These are phyloP conservation scores for Venustoraphidia nigricollis DNA, from an alignment of 2,888 invertebrate genomes.

Conservation along the genomic window DNA sequence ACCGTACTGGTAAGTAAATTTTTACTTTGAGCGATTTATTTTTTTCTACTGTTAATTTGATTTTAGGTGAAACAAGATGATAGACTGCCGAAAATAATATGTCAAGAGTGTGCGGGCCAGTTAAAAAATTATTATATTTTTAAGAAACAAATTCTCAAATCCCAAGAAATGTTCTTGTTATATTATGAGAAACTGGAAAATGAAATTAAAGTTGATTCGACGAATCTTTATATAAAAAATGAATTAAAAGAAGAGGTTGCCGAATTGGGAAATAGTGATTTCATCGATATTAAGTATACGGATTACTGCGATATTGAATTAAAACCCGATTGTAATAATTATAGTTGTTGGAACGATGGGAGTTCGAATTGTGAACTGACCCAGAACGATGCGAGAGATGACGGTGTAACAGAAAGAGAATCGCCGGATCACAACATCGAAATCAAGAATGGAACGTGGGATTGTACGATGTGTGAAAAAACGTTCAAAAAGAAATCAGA, in stretches of 20 bases:
- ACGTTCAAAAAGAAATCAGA: no score
- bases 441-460: no score
- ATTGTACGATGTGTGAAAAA: no score
- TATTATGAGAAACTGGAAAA: not conserved
- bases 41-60: constrained; percentile 1
- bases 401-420: not conserved
- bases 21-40: not conserved
- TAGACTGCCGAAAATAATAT: constrained; percentile 55
- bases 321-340: no score
- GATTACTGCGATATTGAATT: no score
- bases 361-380: not conserved
- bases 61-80: constrained; percentile 42
- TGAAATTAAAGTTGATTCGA: not conserved
- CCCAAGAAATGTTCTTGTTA: not conserved
- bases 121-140: constrained; percentile 25
- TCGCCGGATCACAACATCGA: no score
- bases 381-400: not conserved
- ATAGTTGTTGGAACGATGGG: no score
- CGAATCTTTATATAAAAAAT: not conserved
- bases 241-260: not conserved
- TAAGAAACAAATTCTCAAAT: not conserved
- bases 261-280: not conserved
- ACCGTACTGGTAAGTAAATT: not conserved
- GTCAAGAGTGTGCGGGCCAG: constrained; percentile 40
- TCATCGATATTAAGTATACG: no score